Evolutionary conservation across 2,797 vertebrate species (phyloP), one percentile per base, ranked within the genome.

Genomic region (Falco cherrug): DNA sequence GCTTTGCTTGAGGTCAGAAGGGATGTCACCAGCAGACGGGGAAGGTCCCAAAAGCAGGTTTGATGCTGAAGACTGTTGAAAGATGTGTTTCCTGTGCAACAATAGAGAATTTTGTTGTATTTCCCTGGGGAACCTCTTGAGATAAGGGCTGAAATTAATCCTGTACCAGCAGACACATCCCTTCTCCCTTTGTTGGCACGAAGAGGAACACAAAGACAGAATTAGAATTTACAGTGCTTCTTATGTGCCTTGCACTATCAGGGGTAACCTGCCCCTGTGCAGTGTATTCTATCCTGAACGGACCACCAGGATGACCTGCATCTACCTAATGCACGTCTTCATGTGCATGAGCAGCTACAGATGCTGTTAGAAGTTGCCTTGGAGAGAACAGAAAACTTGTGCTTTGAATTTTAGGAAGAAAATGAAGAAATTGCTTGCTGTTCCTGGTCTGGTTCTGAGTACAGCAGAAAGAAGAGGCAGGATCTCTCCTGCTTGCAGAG

Each of bases 41-140:
- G 80, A 70, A 76, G 73, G 57, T 74, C 65, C 73, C 87, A 50
- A 69, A 60, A 64, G 31, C 85, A 78, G 73, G 45, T 26, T 68
- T 79, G 88, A 29, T 61, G 86, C 88, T 0, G 43, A 53, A 57
- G 28, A 3, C 85, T 71, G n/a, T 93, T 95, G 85, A 65, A 59
- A 86, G 91, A 90, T 65, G 60, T 13, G n/a, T 65, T 96, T 94
- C 83, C 94, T 96, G 67, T 84, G 77, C 74, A 87, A 43, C 77
- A 86, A 73, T 31, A 19, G 88, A 43, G 63, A 61, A 39, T 89
- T 88, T 6, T 37, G 29, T 29, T 39, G 1, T 33, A 5, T 82
- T 94, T 84, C 92, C 86, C 86, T 20, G 21, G 53, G 88, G 83
- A 95, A 79, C 35, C 84, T 87, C 93, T 82, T 26, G 51, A 89